These are phyloP conservation scores for Brachyrhaphis roseni DNA, from an alignment of 2,797 vertebrate species.

Conservation along the genomic window DNA sequence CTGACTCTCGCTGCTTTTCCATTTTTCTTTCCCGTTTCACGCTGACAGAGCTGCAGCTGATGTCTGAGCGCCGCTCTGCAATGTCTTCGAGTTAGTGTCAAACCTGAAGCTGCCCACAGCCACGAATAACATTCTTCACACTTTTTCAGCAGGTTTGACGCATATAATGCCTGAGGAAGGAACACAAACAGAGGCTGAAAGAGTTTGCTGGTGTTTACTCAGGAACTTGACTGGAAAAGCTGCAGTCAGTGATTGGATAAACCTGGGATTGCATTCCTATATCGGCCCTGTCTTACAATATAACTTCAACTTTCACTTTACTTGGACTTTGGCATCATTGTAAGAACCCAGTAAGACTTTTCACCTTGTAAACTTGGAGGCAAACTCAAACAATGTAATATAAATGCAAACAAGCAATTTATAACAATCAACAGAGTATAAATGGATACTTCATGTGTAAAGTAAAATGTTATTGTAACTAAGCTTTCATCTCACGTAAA, in stretches of 20 bases:
- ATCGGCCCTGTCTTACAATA: constrained; percentile 18
- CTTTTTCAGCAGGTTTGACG: constrained; percentile 46
- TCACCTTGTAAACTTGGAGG: not conserved
- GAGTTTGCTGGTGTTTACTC: constrained; percentile 46
- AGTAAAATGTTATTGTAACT: not conserved
- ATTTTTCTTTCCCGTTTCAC: constrained; percentile 16
- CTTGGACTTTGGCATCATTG: not conserved
- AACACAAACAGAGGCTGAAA: constrained; percentile 31
- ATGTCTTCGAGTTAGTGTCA: constrained; percentile 55
- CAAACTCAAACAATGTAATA: not conserved
- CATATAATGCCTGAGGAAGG: constrained; percentile 28
- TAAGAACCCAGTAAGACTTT: not conserved
- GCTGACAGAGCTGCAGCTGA: constrained; percentile 45
- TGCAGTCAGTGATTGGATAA: constrained; percentile 33
- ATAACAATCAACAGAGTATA: not conserved
- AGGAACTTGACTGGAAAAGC: constrained; percentile 24
- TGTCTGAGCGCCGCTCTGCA: constrained; percentile 22
- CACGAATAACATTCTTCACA: constrained; percentile 36
- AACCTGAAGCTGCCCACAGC: constrained; percentile 30
- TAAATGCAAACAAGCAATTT: too few species aligned
- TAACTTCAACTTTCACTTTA: constrained; percentile 14
- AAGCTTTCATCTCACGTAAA: not conserved
- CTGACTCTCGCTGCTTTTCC: constrained; percentile 44
- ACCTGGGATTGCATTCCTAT: constrained; percentile 11
- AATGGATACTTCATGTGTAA: not conserved